phyloP scores from a whole-genome alignment of 2,888 invertebrate genomes.

The Trissolcus japonicus region DNA sequence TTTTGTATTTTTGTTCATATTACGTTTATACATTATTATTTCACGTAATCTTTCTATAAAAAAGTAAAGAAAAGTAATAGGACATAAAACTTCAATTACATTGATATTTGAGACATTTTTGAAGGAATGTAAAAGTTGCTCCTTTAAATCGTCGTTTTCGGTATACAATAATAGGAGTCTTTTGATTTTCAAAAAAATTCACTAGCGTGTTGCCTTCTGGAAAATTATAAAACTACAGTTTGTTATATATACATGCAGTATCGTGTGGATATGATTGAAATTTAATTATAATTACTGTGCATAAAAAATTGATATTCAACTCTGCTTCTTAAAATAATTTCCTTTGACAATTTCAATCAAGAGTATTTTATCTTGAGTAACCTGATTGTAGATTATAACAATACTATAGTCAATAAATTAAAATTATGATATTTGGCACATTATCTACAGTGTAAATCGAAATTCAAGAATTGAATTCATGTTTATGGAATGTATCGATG shows the following conservation, averaged over 20 bases:
- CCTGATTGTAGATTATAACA: conserved; percentile 9
- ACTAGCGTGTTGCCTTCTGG: background rate
- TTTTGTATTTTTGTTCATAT: no score
- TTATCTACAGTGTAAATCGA: conserved; percentile 13
- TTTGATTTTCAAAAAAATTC: conserved; percentile 49
- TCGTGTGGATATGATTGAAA: conserved; percentile 17
- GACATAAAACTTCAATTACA: no score
- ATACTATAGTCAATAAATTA: conserved; percentile 6
- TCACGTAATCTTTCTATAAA: no score
- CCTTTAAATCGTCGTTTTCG: no score
- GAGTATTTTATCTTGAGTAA: conserved; percentile 40
- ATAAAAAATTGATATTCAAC: background rate
- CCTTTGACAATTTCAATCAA: background rate
- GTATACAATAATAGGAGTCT: background rate
- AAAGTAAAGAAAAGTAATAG: no score
- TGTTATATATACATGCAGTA: background rate
- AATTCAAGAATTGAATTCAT: conserved; percentile 3
- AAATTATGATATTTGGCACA: conserved; percentile 43
- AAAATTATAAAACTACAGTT: no score
- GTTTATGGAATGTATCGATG: conserved; percentile 20
- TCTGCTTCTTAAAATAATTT: background rate
- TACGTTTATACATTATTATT: no score
- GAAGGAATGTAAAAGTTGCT: no score
- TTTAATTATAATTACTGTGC: conserved; percentile 15
- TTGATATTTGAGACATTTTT: no score